Percentiles rank a stretch among this genome's conserved stretches.
phyloP scores from a whole-genome alignment of 2,797 vertebrate genomes.

The Pseudochirops cupreus region DNA sequence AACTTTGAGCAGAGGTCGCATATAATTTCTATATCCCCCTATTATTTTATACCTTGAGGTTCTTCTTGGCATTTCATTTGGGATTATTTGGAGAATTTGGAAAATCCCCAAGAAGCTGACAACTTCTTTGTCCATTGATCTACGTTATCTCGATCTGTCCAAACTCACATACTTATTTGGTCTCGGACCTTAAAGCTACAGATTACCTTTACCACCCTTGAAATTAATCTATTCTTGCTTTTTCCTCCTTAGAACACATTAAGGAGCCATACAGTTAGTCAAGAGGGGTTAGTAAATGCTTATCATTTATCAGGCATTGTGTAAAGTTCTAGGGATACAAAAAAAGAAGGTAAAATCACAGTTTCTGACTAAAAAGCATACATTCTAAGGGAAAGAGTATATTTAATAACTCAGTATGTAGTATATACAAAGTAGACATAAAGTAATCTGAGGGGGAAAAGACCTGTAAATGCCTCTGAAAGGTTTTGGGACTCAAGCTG shows the following conservation, averaged over 20 bases:
- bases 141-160: neutral
- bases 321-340: neutral
- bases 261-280: neutral
- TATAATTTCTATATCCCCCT: constrained; percentile 18
- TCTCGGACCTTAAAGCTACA: neutral
- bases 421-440: neutral
- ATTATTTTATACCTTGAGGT: neutral
- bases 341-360: neutral
- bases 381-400: neutral
- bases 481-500: neutral
- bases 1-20: neutral
- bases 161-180: neutral
- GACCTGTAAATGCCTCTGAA: neutral
- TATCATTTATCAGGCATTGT: neutral
- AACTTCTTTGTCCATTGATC: neutral
- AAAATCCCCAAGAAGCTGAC: neutral
- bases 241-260: neutral
- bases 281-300: neutral
- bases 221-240: neutral
- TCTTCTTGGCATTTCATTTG: neutral
- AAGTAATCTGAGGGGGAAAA: neutral
- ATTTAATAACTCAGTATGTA: neutral
- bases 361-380: neutral
- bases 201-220: neutral
- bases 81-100: constrained; percentile 35